Base-by-base conservation (phyloP, 2,888 invertebrate genomes). In the Diarsia rubi region DNA sequence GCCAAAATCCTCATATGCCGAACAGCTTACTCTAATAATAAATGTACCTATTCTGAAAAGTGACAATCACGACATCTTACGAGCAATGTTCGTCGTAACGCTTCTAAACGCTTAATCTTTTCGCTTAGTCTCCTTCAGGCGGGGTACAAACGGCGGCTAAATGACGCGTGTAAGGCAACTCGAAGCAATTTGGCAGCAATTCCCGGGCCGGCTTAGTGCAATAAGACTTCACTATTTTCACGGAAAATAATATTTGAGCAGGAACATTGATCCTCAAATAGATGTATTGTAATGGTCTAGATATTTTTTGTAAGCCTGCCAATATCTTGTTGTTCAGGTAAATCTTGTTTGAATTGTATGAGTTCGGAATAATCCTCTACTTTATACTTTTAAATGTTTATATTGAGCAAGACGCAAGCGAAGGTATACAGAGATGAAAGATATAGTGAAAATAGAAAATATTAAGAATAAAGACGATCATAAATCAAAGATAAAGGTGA, bases 131-230 rank as follows among this genome's bases (percentile, higher is more conserved):
- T 73, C 62, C 81, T 85, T 83, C 75, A 63, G 52, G 57, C 78
- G 66, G 78, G 69, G 70, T 83, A 83, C 79, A 81, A 91, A 89
- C 89, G 88, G 88, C 89, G 88, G 83, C 88, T 95, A 95, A 96
- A 95, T 95, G 95, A 95, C 93, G 94, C 95, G 95, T 95, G 90
- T 91, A 93, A 92, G 91, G 93, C 93, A 93, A 92, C 92, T 90
- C 90, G 79, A 86, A 91, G 95, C 95, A 94, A 96, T 95, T 96
- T 96, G 96, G 96, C 96, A 96, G 91, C 92, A 89, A 90, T 90
- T 92, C 90, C 90, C 86, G 86, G 82, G 82, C 88, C 88, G 88
- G 90, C 91, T 90, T 90, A 89, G 87, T 88, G 90, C 92, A 92
- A 90, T 92, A 91, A 92, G 90, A 92, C 88, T 89, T 89, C 59